Base-by-base conservation (phyloP, 2,888 invertebrate species). In the Dryadula phaetusa region DNA sequence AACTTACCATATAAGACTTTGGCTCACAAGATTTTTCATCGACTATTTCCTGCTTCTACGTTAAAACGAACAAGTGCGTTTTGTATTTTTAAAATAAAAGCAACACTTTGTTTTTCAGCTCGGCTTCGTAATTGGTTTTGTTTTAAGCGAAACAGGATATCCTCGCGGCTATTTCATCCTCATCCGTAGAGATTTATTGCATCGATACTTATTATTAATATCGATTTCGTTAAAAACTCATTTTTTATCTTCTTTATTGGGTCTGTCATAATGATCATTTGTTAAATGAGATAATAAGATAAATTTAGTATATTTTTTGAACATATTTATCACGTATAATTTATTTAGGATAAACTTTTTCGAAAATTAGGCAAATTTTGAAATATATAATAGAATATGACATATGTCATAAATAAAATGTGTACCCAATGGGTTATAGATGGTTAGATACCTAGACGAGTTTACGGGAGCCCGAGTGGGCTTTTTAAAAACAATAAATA, bases 81-180 rank as follows among this genome's bases (percentile, higher is more conserved):
- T 70, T 70, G 58, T 46, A 58, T 52, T 69, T 46, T 71, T 61
- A 67, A 70, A 63, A 46, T 71, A 52, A 65, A 67, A 61, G 49
- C 65, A 71, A 64, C 66, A 64, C 52, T 47, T 62, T 37, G 20
- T 60, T 64, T 69, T 64, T 42, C 49, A 34, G 40, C 49, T 62
- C 42, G 37, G 69, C 69, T 54, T 52, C 52, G 67, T 74, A 75
- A 74, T 74, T 75, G 72, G 71, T 74, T 73, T 69, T 71, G 71
- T 74, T 73, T 74, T 70, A 71, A 74, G 67, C 62, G 71, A 68
- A 74, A 72, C 71, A 65, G 66, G 73, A 74, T 74, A 74, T 69
- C 66, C 67, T 73, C 66, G 64, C 64, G 64, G 72, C 70, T 70
- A 72, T 75, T 72, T 28, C 58, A 42, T 67, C 65, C 70, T 66